Evolutionary conservation across 2,888 invertebrate genomes (phyloP).

Genomic region (Hypomecis punctinalis): DNA sequence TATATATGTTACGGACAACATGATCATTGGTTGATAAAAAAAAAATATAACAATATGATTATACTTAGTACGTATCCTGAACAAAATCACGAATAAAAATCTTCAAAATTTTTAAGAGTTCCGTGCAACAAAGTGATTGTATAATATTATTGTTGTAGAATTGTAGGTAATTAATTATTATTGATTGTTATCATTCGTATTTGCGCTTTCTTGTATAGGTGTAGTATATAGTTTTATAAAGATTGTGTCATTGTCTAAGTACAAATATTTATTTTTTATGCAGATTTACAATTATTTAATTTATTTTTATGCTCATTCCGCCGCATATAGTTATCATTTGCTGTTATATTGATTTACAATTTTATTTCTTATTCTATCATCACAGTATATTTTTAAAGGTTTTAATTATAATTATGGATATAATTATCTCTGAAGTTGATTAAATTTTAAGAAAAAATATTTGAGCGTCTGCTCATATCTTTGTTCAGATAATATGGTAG

Average conservation of each 20-base stretch:
- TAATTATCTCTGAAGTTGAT: neutral
- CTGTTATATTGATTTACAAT: constrained; percentile 31
- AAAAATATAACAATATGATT: too few species aligned
- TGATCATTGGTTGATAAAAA: too few species aligned
- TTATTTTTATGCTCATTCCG: constrained; percentile 42
- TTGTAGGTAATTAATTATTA: too few species aligned
- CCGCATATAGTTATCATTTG: constrained; percentile 35
- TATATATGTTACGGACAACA: too few species aligned
- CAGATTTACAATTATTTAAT: constrained; percentile 29
- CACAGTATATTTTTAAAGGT: constrained; percentile 29
- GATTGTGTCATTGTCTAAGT: constrained; percentile 34
- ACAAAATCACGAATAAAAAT: too few species aligned
- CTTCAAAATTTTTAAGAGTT: too few species aligned
- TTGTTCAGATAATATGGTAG: too few species aligned
- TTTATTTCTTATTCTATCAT: constrained; percentile 37
- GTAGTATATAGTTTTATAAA: constrained; percentile 24
- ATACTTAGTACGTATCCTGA: too few species aligned
- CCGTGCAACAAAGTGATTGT: too few species aligned
- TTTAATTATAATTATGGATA: constrained; percentile 44
- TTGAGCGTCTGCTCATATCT: too few species aligned
- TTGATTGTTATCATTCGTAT: constrained; percentile 1
- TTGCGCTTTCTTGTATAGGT: constrained; percentile 30
- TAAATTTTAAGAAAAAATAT: too few species aligned
- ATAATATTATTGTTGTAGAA: too few species aligned
- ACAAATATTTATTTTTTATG: constrained; percentile 42